Conservation (phyloP, 2,113 vertebrate genomes). For the Nothobranchius furzeri region DNA sequence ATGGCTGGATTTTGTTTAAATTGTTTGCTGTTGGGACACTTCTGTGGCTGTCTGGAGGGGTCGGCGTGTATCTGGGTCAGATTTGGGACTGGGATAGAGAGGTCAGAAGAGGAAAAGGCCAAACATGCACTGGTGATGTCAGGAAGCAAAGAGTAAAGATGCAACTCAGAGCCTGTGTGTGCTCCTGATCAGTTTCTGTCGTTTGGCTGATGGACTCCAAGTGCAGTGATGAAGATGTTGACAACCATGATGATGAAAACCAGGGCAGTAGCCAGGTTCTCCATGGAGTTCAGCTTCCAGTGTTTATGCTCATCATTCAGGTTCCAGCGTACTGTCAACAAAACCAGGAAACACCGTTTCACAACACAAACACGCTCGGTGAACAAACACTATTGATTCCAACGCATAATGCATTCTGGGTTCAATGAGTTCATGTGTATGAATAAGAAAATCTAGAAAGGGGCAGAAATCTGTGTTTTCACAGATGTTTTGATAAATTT, state of each 20-base stretch:
- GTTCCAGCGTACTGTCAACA: conserved; percentile 85
- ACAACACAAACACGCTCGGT: conserved; percentile 12
- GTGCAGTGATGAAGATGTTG: conserved; percentile 92
- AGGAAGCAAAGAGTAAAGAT: conserved; percentile 36
- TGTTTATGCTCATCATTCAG: conserved; percentile 90
- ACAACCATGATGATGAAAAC: conserved; percentile 90
- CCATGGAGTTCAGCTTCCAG: conserved; percentile 83
- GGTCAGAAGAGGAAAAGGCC: conserved; percentile 27
- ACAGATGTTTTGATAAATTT: no score
- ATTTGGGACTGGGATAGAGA: conserved; percentile 38
- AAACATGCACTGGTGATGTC: conserved; percentile 61
- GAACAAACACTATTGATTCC: conserved; percentile 25
- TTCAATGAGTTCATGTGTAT: no score
- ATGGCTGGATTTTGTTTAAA: conserved; percentile 25
- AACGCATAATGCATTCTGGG: conserved; percentile 20
- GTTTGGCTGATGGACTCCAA: conserved; percentile 86
- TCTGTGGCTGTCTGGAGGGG: conserved; percentile 62
- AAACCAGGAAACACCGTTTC: conserved; percentile 32
- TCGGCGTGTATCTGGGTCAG: conserved; percentile 71
- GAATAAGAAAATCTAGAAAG: no score
- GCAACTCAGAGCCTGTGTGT: conserved; percentile 5
- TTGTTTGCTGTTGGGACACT: conserved; percentile 60
- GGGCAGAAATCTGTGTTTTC: no score
- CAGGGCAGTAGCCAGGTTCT: conserved; percentile 86
- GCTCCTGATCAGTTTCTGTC: conserved; percentile 27